Base-by-base conservation (phyloP, 2,888 invertebrate species). In the Chouioia cunea region DNA sequence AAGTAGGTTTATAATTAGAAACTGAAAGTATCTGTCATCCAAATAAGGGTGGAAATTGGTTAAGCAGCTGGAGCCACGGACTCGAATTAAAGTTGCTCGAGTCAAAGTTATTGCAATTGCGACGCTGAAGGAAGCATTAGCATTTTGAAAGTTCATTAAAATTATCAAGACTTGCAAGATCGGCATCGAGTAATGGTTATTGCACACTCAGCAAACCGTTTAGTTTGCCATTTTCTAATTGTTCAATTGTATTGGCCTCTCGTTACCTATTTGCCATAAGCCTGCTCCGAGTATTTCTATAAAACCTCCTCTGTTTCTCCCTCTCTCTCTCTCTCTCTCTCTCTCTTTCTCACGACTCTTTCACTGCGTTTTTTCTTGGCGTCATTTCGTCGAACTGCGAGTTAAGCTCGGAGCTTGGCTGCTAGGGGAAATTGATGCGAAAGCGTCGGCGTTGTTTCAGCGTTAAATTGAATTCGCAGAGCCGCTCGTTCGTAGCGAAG, bases 401-500 rank as follows among this genome's bases (percentile, higher is more conserved):
- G 54, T 68, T 65, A 64, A 60, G 62, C 62, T 57, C 43, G 14
- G 50, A 53, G 57, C 57, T 65, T 52, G 20, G 36, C 52, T 58
- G 62, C 70, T 67, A 56, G 58, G 60, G 52, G 58, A 71, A 74
- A 71, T 65, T 70, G 64, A 74, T 63, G 69, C 69, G 59, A 67
- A 53, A 70, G 60, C 66, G 60, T 65, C 46, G 64, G 63, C 65
- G 71, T 76, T 75, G 72, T 74, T 76, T 73, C 69, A 65, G 43
- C 70, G 69, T 72, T 64, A 71, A 74, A 76, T 75, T 76, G 72
- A 76, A 77, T 75, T 74, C 54, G 52, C 20, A 59, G 62, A 65
- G 58, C 36, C 44, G 43, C 36, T 27, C 27, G 36, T 43, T 66
- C 23, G 48, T 23, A n/a, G 16, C 50, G 18, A 27, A 20, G 18